Evolutionary conservation across 2,888 invertebrate species (phyloP).

Genomic region (Pollenia angustigena): DNA sequence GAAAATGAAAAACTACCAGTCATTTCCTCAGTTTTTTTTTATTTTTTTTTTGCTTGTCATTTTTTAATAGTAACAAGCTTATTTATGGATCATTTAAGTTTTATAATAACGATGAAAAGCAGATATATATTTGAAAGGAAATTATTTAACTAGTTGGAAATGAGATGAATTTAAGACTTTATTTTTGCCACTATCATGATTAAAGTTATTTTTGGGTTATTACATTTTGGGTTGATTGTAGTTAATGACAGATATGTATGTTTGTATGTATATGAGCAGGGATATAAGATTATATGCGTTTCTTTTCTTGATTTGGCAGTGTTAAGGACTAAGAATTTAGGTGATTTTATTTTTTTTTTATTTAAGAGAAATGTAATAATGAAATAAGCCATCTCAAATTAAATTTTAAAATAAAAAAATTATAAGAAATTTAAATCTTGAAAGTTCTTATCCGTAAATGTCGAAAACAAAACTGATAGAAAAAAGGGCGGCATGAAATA

Average conservation of each 20-base stretch:
- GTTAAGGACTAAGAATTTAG: too few species aligned
- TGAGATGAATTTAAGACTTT: slow-evolving; percentile 18
- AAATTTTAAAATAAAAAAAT: too few species aligned
- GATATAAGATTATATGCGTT: neutral
- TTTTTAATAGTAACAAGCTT: slow-evolving; percentile 27
- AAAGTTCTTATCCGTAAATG: too few species aligned
- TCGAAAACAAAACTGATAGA: too few species aligned
- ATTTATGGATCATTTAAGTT: slow-evolving; percentile 62
- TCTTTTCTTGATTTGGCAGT: too few species aligned
- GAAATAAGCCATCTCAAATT: too few species aligned
- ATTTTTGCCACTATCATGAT: neutral
- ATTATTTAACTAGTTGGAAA: slow-evolving; percentile 57
- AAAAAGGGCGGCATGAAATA: too few species aligned
- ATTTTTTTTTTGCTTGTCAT: neutral
- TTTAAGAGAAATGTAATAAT: too few species aligned
- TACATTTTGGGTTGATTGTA: neutral
- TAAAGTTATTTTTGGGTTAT: neutral
- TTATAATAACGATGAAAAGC: slow-evolving; percentile 33
- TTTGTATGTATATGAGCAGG: neutral
- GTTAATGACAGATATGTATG: neutral
- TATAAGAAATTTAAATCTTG: too few species aligned
- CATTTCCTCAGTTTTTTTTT: slow-evolving; percentile 45
- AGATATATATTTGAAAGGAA: slow-evolving; percentile 48
- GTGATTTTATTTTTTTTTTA: too few species aligned
- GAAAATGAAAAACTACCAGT: slow-evolving; percentile 44